phyloP scores from a whole-genome alignment of 1,140 invertebrate genomes.

The Venturia canescens region DNA sequence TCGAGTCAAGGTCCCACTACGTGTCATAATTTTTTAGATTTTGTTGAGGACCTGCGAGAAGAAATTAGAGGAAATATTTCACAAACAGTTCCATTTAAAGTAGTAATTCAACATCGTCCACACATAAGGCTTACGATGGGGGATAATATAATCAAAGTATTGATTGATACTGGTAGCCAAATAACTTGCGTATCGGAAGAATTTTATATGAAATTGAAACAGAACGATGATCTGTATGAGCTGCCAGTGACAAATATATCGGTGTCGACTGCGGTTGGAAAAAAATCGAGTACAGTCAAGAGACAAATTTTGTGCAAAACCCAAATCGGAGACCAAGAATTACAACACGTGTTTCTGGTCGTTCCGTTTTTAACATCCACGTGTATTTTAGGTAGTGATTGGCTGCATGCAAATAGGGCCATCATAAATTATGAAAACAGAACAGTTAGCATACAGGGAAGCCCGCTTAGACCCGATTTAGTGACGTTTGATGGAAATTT shows the following conservation, averaged over 20 bases:
- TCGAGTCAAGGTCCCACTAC: conserved; percentile 16
- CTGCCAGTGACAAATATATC: conserved; percentile 43
- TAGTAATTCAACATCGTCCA: background rate
- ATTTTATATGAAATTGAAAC: conserved; percentile 37
- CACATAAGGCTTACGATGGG: conserved; percentile 14
- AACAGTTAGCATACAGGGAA: conserved; percentile 17
- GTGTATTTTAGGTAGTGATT: conserved; percentile 43
- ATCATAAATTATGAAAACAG: conserved; percentile 37
- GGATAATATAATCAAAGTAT: conserved; percentile 17
- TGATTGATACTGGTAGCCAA: conserved; percentile 49
- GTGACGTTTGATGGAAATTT: conserved; percentile 31
- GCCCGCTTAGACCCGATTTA: background rate
- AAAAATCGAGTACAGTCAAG: conserved; percentile 35
- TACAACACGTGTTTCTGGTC: conserved; percentile 37
- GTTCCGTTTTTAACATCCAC: conserved; percentile 31
- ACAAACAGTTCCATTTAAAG: conserved; percentile 14
- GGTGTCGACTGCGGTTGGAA: conserved; percentile 35
- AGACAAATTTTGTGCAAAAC: conserved; percentile 38
- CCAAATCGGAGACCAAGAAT: conserved; percentile 24
- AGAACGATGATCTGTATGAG: background rate
- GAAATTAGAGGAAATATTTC: conserved; percentile 23
- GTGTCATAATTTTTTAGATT: conserved; percentile 45
- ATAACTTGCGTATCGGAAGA: conserved; percentile 44
- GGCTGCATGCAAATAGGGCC: conserved; percentile 29
- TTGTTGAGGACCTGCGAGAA: conserved; percentile 33